phyloP scores from a whole-genome alignment of 2,888 invertebrate species.

The Chironomus tentans region DNA sequence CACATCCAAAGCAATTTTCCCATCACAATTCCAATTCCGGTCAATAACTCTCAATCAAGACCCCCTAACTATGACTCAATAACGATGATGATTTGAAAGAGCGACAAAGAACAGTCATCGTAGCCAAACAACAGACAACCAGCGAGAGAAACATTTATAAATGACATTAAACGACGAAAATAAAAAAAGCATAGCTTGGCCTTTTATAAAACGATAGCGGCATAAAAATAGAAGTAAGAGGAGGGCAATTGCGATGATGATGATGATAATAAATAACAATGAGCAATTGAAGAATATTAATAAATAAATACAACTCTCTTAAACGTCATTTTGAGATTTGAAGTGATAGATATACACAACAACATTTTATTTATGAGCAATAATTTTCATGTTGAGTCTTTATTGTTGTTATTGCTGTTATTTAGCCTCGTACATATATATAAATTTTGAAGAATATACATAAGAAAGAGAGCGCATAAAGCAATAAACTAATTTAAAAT shows the following conservation, averaged over 20 bases:
- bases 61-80: no score
- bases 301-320: background rate
- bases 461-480: background rate
- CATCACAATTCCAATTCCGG: no score
- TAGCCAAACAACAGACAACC: background rate
- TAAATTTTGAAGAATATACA: no score
- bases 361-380: constrained; percentile 6
- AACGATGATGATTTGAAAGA: background rate
- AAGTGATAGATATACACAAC: constrained; percentile 3
- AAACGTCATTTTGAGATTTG: background rate
- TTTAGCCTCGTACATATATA: no score
- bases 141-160: background rate
- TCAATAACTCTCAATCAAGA: no score
- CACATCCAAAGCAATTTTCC: no score
- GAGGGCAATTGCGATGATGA: background rate
- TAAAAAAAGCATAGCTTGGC: no score
- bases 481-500: constrained; percentile 10
- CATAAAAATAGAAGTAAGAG: background rate
- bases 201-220: background rate
- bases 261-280: constrained; percentile 9
- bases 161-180: background rate
- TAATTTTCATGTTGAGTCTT: background rate
- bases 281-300: constrained; percentile 15
- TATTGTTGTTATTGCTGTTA: background rate
- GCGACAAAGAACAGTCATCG: background rate